These are phyloP conservation scores for Platorchestia sp. DNA, from an alignment of 1,140 invertebrate species.

Conservation along the genomic window DNA sequence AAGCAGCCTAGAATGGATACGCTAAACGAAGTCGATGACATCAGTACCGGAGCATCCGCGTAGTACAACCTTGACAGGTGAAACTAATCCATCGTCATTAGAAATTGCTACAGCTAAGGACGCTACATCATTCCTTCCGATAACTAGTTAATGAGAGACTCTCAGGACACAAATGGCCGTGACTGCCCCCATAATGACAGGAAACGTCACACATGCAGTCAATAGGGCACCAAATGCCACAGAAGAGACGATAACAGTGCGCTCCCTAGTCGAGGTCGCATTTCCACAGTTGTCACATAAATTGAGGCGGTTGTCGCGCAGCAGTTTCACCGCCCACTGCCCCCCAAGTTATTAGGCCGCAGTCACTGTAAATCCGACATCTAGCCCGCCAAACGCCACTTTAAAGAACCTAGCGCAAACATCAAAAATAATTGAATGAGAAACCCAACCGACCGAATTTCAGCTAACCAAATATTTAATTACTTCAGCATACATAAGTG, in stretches of 20 bases:
- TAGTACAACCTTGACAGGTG: background rate
- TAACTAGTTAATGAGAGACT: background rate
- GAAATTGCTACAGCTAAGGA: background rate
- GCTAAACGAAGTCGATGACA: background rate
- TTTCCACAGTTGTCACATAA: slow-evolving; percentile 8
- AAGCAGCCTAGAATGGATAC: background rate
- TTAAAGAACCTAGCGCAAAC: background rate
- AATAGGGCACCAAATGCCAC: background rate
- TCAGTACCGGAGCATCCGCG: background rate
- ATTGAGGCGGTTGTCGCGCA: background rate
- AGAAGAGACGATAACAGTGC: background rate
- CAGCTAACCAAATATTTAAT: background rate
- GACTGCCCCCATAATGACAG: background rate
- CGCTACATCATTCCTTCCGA: background rate
- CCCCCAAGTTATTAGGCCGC: background rate
- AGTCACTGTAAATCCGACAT: background rate
- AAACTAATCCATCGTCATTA: background rate
- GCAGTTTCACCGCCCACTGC: background rate
- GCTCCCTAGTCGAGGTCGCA: background rate
- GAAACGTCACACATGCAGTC: background rate
- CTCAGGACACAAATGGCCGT: background rate
- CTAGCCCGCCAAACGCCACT: background rate
- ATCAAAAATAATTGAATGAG: background rate
- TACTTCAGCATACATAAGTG: background rate
- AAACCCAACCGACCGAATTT: background rate